Conservation (phyloP, 2,797 vertebrate species). For the Betta splendens region DNA sequence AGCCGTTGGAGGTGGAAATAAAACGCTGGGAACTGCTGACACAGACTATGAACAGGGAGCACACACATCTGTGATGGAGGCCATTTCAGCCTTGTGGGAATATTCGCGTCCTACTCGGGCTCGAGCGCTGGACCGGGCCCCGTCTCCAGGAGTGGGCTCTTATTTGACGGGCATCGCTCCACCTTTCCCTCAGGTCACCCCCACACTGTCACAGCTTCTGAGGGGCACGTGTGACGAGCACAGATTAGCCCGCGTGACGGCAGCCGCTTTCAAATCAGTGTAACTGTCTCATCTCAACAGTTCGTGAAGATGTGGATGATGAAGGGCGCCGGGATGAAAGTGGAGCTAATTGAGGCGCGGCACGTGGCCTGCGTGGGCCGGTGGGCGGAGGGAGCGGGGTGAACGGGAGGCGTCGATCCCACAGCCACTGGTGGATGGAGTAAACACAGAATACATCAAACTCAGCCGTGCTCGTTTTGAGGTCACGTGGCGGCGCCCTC, state of each 20-base stretch:
- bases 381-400: constrained; percentile 3
- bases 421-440: too few species aligned
- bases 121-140: too few species aligned
- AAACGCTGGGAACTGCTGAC: constrained; percentile 1
- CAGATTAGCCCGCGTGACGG: constrained; percentile 31
- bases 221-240: constrained; percentile 25
- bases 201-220: background rate
- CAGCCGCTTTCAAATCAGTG: constrained; percentile 1
- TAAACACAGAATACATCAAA: too few species aligned
- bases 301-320: constrained; percentile 24
- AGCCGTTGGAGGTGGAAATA: background rate
- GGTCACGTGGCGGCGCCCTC: too few species aligned
- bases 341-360: constrained; percentile 26
- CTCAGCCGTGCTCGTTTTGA: too few species aligned
- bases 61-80: too few species aligned
- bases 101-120: too few species aligned
- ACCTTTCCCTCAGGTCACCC: constrained; percentile 3
- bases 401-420: constrained; percentile 14
- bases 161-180: background rate
- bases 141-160: background rate
- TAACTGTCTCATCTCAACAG: background rate
- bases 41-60: too few species aligned
- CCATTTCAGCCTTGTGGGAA: too few species aligned
- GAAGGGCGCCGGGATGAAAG: constrained; percentile 14
- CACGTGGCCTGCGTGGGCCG: constrained; percentile 8